These are phyloP conservation scores for Tyto alba DNA, from an alignment of 2,113 vertebrate genomes.

Conservation along the genomic window DNA sequence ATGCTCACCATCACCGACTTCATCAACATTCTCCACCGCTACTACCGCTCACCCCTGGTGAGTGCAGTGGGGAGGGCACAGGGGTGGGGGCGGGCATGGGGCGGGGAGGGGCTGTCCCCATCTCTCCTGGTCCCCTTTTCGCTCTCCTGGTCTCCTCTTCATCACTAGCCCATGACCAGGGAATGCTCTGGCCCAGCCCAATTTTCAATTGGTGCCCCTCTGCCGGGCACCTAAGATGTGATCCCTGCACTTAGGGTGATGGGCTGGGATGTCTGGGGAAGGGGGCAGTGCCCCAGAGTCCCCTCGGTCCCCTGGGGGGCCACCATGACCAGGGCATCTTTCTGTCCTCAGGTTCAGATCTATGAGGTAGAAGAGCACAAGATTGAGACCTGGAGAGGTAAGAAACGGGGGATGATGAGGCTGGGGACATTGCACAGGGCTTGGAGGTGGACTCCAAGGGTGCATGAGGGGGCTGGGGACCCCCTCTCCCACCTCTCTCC, in stretches of 20 bases:
- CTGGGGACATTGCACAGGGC: fast-evolving
- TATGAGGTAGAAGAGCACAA: conserved; percentile 93
- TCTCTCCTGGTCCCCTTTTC: neutral
- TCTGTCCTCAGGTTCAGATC: conserved; percentile 87
- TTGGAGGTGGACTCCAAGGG: neutral
- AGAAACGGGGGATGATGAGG: neutral
- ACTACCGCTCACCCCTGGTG: conserved; percentile 94
- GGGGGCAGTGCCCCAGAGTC: neutral
- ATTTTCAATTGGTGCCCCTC: neutral
- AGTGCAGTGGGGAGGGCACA: neutral
- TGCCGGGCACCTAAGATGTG: neutral
- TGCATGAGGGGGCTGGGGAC: neutral
- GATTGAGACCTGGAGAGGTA: conserved; percentile 98
- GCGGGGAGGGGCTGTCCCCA: neutral
- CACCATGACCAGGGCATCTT: neutral
- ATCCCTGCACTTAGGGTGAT: neutral
- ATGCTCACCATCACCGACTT: conserved; percentile 99
- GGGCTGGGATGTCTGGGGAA: neutral
- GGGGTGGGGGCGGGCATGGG: neutral
- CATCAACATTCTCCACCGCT: conserved; percentile 95
- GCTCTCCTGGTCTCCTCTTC: neutral
- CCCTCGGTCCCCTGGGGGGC: neutral
- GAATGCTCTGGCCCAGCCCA: neutral
- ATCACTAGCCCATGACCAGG: neutral
- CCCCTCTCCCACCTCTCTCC: neutral